phyloP scores from a whole-genome alignment of 2,888 invertebrate species.

The Blera fallax region DNA sequence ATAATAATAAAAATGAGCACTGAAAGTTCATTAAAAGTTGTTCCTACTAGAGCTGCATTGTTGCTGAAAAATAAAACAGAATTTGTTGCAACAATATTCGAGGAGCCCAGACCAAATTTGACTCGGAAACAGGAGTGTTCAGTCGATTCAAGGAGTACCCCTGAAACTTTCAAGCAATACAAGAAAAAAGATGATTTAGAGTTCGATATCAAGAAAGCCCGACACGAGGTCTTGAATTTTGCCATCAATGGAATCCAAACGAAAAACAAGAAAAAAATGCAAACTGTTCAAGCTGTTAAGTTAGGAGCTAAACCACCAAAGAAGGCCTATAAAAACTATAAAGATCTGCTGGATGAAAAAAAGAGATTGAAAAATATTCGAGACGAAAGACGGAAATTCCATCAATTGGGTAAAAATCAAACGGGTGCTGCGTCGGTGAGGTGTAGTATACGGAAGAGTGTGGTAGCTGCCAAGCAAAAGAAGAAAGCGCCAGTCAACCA shows the following conservation, averaged over 20 bases:
- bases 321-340: conserved; percentile 88
- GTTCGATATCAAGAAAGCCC: conserved; percentile 88
- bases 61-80: conserved; percentile 74
- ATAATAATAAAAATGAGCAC: conserved; percentile 23
- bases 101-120: conserved; percentile 73
- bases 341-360: conserved; percentile 85
- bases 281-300: conserved; percentile 89
- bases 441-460: conserved; percentile 78
- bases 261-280: conserved; percentile 89
- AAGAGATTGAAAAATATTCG: conserved; percentile 83
- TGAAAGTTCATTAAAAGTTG: conserved; percentile 76
- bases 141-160: neutral
- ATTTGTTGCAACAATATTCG: conserved; percentile 78
- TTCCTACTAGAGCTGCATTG: conserved; percentile 79
- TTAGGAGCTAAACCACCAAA: conserved; percentile 92
- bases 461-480: conserved; percentile 80
- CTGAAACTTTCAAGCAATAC: neutral
- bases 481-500: conserved; percentile 82
- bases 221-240: conserved; percentile 92
- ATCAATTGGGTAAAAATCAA: conserved; percentile 84
- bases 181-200: conserved; percentile 78
- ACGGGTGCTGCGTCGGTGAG: conserved; percentile 84
- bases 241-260: conserved; percentile 89
- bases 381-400: conserved; percentile 82
- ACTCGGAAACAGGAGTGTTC: neutral